Base-by-base conservation (phyloP, 2,888 invertebrate genomes). In the Dynastes grantii region DNA sequence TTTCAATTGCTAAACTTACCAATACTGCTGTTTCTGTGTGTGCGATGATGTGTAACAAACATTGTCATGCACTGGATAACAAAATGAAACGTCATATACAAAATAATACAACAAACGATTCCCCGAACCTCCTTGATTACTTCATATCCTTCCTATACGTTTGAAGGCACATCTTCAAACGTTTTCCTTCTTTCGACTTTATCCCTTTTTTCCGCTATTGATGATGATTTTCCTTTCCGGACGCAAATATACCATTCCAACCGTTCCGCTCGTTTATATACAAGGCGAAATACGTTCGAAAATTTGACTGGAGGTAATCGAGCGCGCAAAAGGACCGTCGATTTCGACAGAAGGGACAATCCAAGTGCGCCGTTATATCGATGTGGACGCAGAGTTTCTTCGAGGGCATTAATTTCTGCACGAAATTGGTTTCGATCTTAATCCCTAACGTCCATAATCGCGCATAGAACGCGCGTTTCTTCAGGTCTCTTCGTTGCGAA, bases 351-450 rank as follows among this genome's bases (percentile, higher is more conserved):
- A 22, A 51, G 27, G 27, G 9, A 2, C 37, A 0, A 32, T 65
- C 40, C 16, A 40, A 65, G 65, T 16, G 40, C 16, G 37, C 45
- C 37, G 37, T 40, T 65, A 8, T 13, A 16, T n/a, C 32, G 32
- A 32, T 5, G 32, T 32, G 32, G 32, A 32, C 32, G 32, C 32
- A 32, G 32, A 5, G 32, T 32, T 32, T 32, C 32, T 32, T 32
- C 32, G 16, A 37, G 40, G 67, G 67, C 11, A 68, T 68, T 68
- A 68, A 68, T 68, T 68, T 68, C 49, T 27, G 22, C 49, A 8
- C 49, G 49, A 37, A 68, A 68, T 16, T 49, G 67, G 67, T 68
- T 68, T 49, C 67, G 27, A 49, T 68, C 49, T 68, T 68, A 68
- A 68, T 68, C 67, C 67, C 45, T 68, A 68, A 68, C 49, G 27